Evolutionary conservation across 2,113 vertebrate species (phyloP).

Genomic region (Cyprinus carpio): DNA sequence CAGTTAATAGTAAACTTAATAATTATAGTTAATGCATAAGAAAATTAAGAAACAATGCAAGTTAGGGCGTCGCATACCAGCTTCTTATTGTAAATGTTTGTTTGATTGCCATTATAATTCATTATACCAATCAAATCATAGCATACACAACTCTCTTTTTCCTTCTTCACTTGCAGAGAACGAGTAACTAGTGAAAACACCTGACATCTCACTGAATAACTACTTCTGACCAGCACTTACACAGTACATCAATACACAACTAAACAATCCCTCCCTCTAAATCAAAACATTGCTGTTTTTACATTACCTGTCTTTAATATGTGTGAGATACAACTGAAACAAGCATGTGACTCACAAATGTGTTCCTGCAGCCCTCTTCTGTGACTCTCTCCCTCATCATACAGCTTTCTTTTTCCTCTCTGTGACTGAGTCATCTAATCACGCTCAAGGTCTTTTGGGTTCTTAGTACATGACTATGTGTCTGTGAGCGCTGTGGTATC

Average conservation of each 20-base stretch:
- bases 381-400: conserved; percentile 8
- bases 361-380: not conserved
- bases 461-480: conserved; percentile 38
- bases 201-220: no score
- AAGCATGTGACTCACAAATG: not conserved
- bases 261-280: not conserved
- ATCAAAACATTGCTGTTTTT: not conserved
- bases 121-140: not conserved
- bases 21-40: no score
- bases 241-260: not conserved
- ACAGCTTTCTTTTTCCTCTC: not conserved
- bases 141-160: not conserved
- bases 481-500: not conserved
- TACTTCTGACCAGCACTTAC: no score
- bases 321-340: not conserved
- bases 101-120: not conserved
- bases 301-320: no score
- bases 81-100: not conserved
- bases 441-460: conserved; percentile 19
- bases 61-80: no score
- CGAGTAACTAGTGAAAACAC: not conserved
- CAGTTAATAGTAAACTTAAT: no score
- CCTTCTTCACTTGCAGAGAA: not conserved
- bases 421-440: conserved; percentile 45
- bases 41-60: no score